Evolutionary conservation across 2,888 invertebrate genomes (phyloP), one percentile per base, ranked within the genome.

Genomic region (Lissocephala sabroskyi): DNA sequence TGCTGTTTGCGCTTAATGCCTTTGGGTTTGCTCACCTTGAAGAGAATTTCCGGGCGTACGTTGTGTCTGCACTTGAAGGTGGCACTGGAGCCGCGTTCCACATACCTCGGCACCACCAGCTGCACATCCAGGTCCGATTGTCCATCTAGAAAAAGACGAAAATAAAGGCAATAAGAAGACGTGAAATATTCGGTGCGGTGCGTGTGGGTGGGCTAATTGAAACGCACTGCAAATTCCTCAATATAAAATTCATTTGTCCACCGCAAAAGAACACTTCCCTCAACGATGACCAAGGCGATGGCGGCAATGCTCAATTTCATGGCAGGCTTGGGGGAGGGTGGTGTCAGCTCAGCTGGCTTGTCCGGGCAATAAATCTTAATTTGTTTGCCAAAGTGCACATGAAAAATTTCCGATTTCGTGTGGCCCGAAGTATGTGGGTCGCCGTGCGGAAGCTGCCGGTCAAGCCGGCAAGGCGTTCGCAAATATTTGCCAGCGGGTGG

Each of bases 11-110:
- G 3, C 7, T 5, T 7, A 5, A 23, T 23, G 3, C 7, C 23
- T 3, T 7, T 23, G 3, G 23, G 23, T 23, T 23, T 23, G 45
- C 91, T 92, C 67, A 93, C 92, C 85, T 93, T 93, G 86, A 92
- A 91, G 47, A 93, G 87, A 66, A 91, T 88, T 76, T 91, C 90
- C 36, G 89, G 88, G 40, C 88, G 87, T 51, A 93, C 91, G 84
- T 90, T 91, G 86, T 93, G 92, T 57, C 89, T 88, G 86, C 93
- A 94, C 79, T 88, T 88, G 58, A 93, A 86, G 40, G 88, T 87
- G 61, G 91, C 92, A 59, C 90, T 89, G 49, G 90, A 89, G 46
- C 91, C 91, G 65, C 89, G 87, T 54, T 90, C 88, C 60, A 92
- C 92, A 86, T 92, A 93, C 66, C 90, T 86, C 65, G 90, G 90